A percentile compares a stretch with the other conserved stretches of the same genome.
These are phyloP conservation scores for Eristalinus sepulchralis DNA, from an alignment of 2,888 invertebrate genomes.

Conservation along the genomic window DNA sequence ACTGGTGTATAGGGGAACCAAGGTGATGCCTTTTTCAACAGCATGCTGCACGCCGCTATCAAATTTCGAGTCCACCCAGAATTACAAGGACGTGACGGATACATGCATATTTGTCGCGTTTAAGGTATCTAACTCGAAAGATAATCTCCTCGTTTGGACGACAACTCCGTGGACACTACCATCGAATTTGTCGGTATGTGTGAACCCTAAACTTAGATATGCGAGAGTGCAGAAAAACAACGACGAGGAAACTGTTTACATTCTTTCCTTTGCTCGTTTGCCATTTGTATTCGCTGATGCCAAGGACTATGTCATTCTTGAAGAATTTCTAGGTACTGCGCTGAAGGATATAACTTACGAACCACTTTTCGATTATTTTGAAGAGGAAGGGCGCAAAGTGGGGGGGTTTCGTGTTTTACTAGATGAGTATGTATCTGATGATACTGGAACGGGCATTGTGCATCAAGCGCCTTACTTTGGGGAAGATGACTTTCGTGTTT, in stretches of 20 bases:
- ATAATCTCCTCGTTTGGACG: conserved; percentile 86
- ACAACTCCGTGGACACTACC: conserved; percentile 99
- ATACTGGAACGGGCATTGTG: conserved; percentile 97
- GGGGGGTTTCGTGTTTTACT: conserved; percentile 91
- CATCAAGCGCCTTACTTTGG: conserved; percentile 99
- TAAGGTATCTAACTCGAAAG: conserved; percentile 84
- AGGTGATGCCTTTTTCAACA: conserved; percentile 98
- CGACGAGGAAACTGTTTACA: not conserved
- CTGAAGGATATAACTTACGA: conserved; percentile 90
- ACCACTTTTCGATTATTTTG: conserved; percentile 87
- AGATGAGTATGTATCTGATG: conserved; percentile 95
- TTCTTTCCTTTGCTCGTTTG: conserved; percentile 90
- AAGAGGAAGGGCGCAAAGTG: conserved; percentile 89
- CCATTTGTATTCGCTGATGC: conserved; percentile 88
- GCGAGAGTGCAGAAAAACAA: conserved; percentile 85
- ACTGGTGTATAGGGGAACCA: conserved; percentile 95
- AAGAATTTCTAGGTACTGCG: conserved; percentile 88
- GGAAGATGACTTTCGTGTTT: conserved; percentile 95
- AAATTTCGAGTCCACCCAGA: conserved; percentile 98
- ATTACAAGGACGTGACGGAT: conserved; percentile 97
- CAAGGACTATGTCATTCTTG: conserved; percentile 88
- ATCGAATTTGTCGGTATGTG: conserved; percentile 95
- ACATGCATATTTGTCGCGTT: conserved; percentile 94
- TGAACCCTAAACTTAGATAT: conserved; percentile 92
- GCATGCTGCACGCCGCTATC: conserved; percentile 97